These are phyloP conservation scores for Pundamilia nyererei DNA, from an alignment of 2,113 vertebrate genomes.

Conservation along the genomic window DNA sequence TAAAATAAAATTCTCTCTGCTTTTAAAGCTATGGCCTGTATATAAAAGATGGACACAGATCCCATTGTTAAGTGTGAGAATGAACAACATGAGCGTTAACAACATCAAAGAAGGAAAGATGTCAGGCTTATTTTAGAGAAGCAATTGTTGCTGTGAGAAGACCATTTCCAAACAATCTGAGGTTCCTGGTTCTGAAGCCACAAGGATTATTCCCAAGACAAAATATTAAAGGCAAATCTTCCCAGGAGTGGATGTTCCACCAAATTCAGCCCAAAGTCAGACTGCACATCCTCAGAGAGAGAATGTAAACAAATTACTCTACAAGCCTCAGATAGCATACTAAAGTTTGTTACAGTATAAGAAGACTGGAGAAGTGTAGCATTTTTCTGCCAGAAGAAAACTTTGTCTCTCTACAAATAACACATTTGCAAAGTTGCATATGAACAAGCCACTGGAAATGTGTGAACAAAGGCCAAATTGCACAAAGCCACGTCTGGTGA, in stretches of 20 bases:
- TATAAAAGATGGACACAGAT: not conserved
- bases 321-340: not conserved
- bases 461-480: not conserved
- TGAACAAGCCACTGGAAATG: not conserved
- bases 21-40: not conserved
- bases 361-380: not conserved
- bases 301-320: not conserved
- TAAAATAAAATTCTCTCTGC: not conserved
- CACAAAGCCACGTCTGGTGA: not conserved
- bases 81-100: not conserved
- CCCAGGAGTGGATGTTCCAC: not conserved
- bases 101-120: not conserved
- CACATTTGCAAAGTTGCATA: not conserved
- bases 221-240: not conserved
- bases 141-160: not conserved
- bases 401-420: not conserved
- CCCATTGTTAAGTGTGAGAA: not conserved
- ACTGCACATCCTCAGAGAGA: not conserved
- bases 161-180: not conserved
- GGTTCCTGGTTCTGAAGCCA: not conserved
- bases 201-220: not conserved
- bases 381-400: not conserved
- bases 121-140: not conserved
- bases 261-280: not conserved
- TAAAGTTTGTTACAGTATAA: not conserved